phyloP scores from a whole-genome alignment of 1,140 invertebrate genomes.

The Wiebesia pumilae region DNA sequence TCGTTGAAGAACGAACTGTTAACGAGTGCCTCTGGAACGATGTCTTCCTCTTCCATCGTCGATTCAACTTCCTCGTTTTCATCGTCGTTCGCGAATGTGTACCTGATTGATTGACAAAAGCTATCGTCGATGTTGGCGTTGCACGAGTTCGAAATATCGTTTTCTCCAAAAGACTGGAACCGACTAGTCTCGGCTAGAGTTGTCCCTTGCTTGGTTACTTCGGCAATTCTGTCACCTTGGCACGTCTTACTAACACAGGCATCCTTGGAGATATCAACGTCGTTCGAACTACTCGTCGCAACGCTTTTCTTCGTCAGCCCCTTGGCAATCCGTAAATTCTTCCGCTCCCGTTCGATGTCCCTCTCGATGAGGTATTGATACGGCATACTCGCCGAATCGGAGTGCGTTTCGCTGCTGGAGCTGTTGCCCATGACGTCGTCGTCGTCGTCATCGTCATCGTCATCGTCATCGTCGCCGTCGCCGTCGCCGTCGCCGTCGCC shows the following conservation, averaged over 20 bases:
- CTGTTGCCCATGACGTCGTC: conserved; percentile 25
- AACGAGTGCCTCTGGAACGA: conserved; percentile 62
- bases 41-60: conserved; percentile 49
- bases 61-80: conserved; percentile 47
- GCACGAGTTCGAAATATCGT: neutral
- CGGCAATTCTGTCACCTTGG: neutral
- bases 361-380: conserved; percentile 70
- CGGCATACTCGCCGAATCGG: conserved; percentile 63
- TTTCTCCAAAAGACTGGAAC: conserved; percentile 5
- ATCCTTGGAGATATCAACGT: neutral
- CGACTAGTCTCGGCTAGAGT: conserved; percentile 11
- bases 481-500: neutral
- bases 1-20: conserved; percentile 30
- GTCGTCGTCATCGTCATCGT: neutral
- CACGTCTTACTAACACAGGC: neutral
- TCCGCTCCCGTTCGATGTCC: conserved; percentile 62
- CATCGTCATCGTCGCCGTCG: neutral
- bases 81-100: conserved; percentile 1
- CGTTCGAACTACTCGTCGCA: neutral
- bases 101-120: neutral
- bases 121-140: conserved; percentile 12
- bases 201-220: neutral
- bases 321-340: conserved; percentile 50
- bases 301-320: conserved; percentile 36
- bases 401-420: conserved; percentile 46